phyloP scores from a whole-genome alignment of 2,797 vertebrate genomes.

The Gadopsis marmoratus region DNA sequence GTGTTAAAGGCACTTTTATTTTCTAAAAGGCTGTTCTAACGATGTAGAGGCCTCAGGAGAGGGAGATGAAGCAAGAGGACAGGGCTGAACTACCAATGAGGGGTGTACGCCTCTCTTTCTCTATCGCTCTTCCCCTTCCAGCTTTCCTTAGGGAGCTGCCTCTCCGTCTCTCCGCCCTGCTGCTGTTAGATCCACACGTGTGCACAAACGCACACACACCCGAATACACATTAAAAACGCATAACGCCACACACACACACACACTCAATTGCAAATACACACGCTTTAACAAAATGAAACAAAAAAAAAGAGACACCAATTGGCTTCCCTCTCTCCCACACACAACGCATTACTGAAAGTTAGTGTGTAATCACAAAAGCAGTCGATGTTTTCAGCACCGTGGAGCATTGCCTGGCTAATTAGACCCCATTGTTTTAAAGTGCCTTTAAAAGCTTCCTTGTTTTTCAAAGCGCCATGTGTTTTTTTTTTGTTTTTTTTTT shows the following conservation, averaged over 20 bases:
- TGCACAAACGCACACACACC: constrained; percentile 16
- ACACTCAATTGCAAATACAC: constrained; percentile 34
- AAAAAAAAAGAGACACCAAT: constrained; percentile 48
- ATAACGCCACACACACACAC: constrained; percentile 17
- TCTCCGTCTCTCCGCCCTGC: constrained; percentile 55
- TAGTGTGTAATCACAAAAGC: constrained; percentile 78
- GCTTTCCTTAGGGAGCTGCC: constrained; percentile 68
- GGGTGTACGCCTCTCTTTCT: constrained; percentile 56
- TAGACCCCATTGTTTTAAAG: constrained; percentile 84
- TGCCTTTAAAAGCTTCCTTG: constrained; percentile 84
- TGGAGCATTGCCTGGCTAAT: constrained; percentile 83
- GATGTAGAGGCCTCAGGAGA: constrained; percentile 69
- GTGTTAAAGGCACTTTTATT: constrained; percentile 78
- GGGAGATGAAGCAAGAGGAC: constrained; percentile 65
- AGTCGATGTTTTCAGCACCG: constrained; percentile 78
- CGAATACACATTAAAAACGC: constrained; percentile 8
- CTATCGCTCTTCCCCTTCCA: constrained; percentile 49
- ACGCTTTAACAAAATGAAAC: constrained; percentile 43
- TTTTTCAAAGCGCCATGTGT: constrained; percentile 75
- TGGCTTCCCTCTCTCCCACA: constrained; percentile 60
- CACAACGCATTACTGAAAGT: constrained; percentile 70
- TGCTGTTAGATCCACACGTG: constrained; percentile 66
- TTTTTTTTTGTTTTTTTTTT: constrained; percentile 61
- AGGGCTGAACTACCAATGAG: constrained; percentile 59
- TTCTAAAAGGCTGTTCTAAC: constrained; percentile 78